Evolutionary conservation across 2,888 invertebrate species (phyloP), one percentile per base, ranked within the genome.

Genomic region (Heliconius hortense): DNA sequence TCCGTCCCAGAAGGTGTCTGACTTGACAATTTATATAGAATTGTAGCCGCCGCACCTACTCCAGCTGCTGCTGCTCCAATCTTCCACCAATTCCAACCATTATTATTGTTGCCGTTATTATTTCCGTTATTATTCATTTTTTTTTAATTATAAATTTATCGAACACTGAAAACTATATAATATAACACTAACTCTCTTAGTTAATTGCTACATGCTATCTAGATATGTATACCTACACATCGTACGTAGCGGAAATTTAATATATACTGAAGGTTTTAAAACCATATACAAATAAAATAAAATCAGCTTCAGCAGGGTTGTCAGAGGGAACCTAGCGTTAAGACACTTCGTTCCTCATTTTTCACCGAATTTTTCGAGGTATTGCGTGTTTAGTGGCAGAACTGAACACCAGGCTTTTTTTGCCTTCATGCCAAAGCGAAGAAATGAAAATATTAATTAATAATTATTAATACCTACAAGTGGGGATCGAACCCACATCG

Each of bases 41-140:
- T 68, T 18, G 75, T 70, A 7, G 76, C 48, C 10, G 78, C 78
- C 15, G 73, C 64, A 4, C 56, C 73, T 1, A 64, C 72, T 1
- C 75, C 80, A 4, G 68, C 73, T 28, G 63, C 75, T 4, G 72
- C 74, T 4, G 76, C 81, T 0, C 71, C 78, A n/a, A 56, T 66
- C 26, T 59, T 18, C 53, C 75, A 70, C 78, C 77, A 77, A 18
- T 66, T 70, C 77, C 76, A 78, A 39, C 63, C 43, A 28, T 71
- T 64, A 48, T 76, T 70, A 5, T 26, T 48, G 4, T 39, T 60
- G 21, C 63, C 31, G 2, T 59, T 64, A 63, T 70, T 53, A 26
- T 69, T 56, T 48, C 64, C 31, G 59, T 66, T 72, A 62, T 72
- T 62, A 26, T 72, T 26, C 10, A 35, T 35, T 13, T 31, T 60